phyloP scores from a whole-genome alignment of 2,888 invertebrate species.

The Drosophila mettleri region DNA sequence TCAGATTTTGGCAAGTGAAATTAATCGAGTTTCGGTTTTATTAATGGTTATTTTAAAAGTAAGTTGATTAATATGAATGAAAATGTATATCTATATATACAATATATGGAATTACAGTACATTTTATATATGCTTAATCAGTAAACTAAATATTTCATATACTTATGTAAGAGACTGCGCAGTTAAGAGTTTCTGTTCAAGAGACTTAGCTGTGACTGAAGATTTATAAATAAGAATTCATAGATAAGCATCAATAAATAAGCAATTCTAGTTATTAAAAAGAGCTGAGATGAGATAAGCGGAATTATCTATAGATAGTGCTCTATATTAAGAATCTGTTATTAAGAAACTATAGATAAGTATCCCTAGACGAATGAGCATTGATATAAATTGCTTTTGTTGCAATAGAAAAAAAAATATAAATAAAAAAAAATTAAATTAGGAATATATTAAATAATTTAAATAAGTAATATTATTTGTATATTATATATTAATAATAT shows the following conservation, averaged over 20 bases:
- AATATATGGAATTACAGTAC: too few species aligned
- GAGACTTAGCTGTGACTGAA: neutral
- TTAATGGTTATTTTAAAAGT: too few species aligned
- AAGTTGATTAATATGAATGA: too few species aligned
- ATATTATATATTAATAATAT: too few species aligned
- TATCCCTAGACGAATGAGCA: neutral
- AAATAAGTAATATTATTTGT: too few species aligned
- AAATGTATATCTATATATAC: neutral
- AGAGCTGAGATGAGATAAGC: neutral
- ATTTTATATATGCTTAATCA: neutral
- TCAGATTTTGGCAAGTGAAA: neutral
- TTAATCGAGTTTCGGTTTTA: neutral
- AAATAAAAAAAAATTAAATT: too few species aligned
- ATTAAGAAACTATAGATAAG: neutral
- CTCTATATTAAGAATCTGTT: neutral
- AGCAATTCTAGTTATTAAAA: neutral
- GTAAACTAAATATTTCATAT: neutral
- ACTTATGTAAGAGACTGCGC: too few species aligned
- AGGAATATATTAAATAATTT: too few species aligned
- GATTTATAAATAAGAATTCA: neutral
- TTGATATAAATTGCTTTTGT: too few species aligned
- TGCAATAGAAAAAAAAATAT: too few species aligned
- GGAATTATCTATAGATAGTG: neutral
- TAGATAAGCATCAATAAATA: slow-evolving; percentile 2
- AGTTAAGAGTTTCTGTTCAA: neutral